Evolutionary conservation across 1,140 invertebrate species (phyloP), one percentile per base, ranked within the genome.

Genomic region (Euura lappo): DNA sequence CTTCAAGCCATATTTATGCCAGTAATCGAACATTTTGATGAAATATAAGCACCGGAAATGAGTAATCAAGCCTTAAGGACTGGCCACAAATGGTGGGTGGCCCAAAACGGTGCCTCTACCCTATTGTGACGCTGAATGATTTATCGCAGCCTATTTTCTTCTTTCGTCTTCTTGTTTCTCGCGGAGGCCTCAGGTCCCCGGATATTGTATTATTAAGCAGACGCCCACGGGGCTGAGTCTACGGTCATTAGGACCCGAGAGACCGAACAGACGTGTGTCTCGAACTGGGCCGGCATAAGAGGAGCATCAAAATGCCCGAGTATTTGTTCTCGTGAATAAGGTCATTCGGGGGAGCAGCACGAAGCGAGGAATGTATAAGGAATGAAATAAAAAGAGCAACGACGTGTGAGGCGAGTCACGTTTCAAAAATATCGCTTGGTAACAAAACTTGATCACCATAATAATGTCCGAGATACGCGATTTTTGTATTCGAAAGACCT

Each of bases 191-290:
- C 51, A 60, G 51, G 8, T 60, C 51, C 51, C 51, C 8, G 51
- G 51, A 5, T n/a, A n/a, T 60, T n/a, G 51, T 60, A 60, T 60
- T 60, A 60, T 60, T 60, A 60, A 60, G 51, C 13, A 60, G 51
- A 8, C 51, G 10, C 51, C 51, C 51, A 60, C 51, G 51, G 13
- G 51, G 51, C 51, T n/a, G 13, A 60, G 51, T 60, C 51, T 11
- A 11, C 13, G 13, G 51, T 8, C 10, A n/a, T 60, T 60, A 3
- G 51, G 51, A 60, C 51, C 51, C 51, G 8, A 60, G 51, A 60
- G 51, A n/a, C 28, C 1, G 28, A 28, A 28, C 28, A 28, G 28
- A 28, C 28, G 28, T 28, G 28, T 28, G 28, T 28, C 28, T 28
- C 28, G 28, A 28, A 28, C 28, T 28, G 28, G 28, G 28, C 28